These are phyloP conservation scores for Cylindroiulus punctatus DNA, from an alignment of 2,888 invertebrate species.

Conservation along the genomic window DNA sequence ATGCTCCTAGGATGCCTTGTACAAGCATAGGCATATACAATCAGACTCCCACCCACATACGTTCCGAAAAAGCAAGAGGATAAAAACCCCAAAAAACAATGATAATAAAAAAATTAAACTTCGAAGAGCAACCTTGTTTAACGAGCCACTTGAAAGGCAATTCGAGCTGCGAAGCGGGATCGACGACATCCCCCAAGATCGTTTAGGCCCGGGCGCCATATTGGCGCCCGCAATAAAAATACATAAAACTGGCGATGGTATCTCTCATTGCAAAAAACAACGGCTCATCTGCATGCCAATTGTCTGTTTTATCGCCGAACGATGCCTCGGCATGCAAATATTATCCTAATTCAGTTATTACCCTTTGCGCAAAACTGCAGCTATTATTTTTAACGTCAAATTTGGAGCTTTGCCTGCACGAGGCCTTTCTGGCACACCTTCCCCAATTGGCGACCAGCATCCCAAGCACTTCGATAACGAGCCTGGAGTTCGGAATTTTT, in stretches of 20 bases:
- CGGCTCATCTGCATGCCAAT: conserved; percentile 34
- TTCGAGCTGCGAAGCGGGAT: not conserved
- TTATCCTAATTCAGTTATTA: conserved; percentile 34
- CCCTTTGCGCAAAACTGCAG: not conserved
- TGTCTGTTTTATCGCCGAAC: conserved; percentile 11
- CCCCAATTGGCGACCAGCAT: not conserved
- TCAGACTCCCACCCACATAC: not conserved
- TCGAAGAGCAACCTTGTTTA: conserved; percentile 20
- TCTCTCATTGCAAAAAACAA: conserved; percentile 36
- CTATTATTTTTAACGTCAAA: not conserved
- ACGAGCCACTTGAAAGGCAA: not conserved
- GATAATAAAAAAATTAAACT: conserved; percentile 5
- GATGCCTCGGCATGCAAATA: not conserved
- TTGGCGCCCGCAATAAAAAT: conserved; percentile 15
- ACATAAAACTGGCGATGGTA: conserved; percentile 9
- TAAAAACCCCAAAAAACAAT: not conserved
- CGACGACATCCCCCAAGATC: not conserved
- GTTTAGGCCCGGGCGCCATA: conserved; percentile 20
- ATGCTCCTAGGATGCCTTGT: too few relatives aligned
- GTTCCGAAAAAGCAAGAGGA: not conserved
- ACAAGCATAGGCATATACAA: too few relatives aligned
- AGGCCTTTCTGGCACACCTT: not conserved
- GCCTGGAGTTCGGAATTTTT: conserved; percentile 6
- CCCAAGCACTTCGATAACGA: conserved; percentile 1
- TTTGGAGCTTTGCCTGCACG: conserved; percentile 1